phyloP scores from a whole-genome alignment of 2,888 invertebrate species.

The Acleris emargana region DNA sequence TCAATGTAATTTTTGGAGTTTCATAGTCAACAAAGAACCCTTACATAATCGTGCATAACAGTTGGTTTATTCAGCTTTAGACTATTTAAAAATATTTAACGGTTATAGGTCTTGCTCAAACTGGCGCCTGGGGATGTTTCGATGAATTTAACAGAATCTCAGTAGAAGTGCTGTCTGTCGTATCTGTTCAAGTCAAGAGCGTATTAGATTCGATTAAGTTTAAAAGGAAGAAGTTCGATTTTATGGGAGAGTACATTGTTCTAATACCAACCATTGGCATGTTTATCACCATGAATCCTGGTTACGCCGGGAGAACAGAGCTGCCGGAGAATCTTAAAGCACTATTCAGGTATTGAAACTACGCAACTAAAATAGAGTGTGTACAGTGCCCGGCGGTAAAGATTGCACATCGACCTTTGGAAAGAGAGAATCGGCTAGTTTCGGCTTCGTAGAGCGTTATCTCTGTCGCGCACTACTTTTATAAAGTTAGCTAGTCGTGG shows the following conservation, averaged over 20 bases:
- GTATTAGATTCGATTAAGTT: constrained; percentile 94
- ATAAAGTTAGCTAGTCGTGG: no score
- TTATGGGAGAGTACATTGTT: constrained; percentile 91
- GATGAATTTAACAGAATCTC: constrained; percentile 98
- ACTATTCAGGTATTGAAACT: constrained; percentile 76
- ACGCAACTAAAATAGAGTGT: not conserved
- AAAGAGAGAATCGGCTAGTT: no score
- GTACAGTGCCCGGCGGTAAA: no score
- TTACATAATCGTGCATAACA: no score
- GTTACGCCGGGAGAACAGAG: constrained; percentile 96
- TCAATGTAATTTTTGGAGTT: no score
- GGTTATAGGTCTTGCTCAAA: constrained; percentile 89
- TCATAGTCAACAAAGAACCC: no score
- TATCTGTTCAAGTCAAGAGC: constrained; percentile 95
- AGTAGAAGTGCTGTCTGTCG: constrained; percentile 97
- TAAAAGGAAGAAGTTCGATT: constrained; percentile 91
- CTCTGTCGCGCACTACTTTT: no score
- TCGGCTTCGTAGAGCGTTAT: no score
- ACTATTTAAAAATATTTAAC: not conserved
- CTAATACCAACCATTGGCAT: constrained; percentile 92
- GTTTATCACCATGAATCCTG: constrained; percentile 98
- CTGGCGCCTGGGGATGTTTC: constrained; percentile 98
- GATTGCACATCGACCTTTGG: no score
- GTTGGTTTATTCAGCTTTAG: no score
- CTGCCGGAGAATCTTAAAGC: constrained; percentile 92